Percentiles rank a stretch among this genome's conserved stretches.
Conservation (phyloP, 2,797 vertebrate species). For the Argya squamiceps region DNA sequence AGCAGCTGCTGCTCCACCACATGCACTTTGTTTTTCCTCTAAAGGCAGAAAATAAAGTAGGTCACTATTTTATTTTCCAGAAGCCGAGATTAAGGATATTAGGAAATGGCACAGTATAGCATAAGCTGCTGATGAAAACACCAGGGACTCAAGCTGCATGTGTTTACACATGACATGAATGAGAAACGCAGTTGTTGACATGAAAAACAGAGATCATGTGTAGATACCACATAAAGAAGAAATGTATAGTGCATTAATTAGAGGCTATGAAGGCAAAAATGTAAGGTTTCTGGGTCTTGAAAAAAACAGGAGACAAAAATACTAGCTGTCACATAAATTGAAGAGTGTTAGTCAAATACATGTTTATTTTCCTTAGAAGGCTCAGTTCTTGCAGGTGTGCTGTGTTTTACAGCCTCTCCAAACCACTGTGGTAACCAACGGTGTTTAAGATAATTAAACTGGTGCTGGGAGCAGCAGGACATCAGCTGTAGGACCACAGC, state of each 20-base stretch:
- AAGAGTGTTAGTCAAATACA: background rate
- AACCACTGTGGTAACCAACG: background rate
- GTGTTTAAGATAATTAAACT: background rate
- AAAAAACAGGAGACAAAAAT: background rate
- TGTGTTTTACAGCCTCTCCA: background rate
- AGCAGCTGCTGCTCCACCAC: slow-evolving; percentile 35
- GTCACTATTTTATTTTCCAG: slow-evolving; percentile 57
- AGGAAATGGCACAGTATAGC: background rate
- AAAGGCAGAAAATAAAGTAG: slow-evolving; percentile 55
- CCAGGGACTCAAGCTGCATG: background rate
- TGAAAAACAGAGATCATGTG: background rate
- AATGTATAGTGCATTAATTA: background rate
- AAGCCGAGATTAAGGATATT: slow-evolving; percentile 57
- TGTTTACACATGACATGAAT: background rate
- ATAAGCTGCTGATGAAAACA: slow-evolving; percentile 48
- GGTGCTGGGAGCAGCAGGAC: background rate
- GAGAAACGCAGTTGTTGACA: background rate
- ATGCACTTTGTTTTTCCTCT: slow-evolving; percentile 15
- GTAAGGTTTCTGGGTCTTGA: background rate
- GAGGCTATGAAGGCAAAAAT: background rate
- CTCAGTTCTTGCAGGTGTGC: background rate
- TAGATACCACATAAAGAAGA: background rate
- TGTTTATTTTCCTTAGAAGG: background rate
- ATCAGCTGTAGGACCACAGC: background rate
- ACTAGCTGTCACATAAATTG: background rate